phyloP scores from a whole-genome alignment of 2,888 invertebrate genomes.

The Autographa gamma region DNA sequence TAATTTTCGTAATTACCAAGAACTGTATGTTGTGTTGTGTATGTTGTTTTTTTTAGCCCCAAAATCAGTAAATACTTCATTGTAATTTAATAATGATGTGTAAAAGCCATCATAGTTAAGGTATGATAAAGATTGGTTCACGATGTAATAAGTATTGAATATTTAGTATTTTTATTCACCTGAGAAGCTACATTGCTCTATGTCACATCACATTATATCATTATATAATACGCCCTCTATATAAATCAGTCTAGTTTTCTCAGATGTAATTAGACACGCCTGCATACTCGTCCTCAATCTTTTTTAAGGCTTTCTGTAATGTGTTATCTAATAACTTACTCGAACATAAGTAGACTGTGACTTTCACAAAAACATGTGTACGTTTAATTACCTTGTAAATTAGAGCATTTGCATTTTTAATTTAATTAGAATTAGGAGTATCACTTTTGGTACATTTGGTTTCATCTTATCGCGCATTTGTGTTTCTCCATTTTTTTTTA shows the following conservation, averaged over 20 bases:
- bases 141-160: no score
- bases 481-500: no score
- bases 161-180: no score
- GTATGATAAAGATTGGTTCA: no score
- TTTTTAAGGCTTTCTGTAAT: constrained; percentile 36
- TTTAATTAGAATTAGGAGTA: not conserved
- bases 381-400: constrained; percentile 22
- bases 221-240: not conserved
- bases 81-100: no score
- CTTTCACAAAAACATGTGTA: constrained; percentile 27
- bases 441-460: not conserved
- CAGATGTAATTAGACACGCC: constrained; percentile 18
- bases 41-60: no score
- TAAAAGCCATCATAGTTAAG: no score
- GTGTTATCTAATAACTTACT: constrained; percentile 36
- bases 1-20: no score
- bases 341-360: constrained; percentile 46
- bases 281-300: constrained; percentile 24
- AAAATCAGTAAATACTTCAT: no score
- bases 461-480: not conserved
- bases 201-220: no score
- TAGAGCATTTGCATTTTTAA: not conserved
- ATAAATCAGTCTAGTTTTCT: constrained; percentile 11
- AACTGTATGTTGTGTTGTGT: no score
- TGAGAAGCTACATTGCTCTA: not conserved